These are phyloP conservation scores for Silurus aristotelis DNA, from an alignment of 2,797 vertebrate genomes.

Conservation along the genomic window DNA sequence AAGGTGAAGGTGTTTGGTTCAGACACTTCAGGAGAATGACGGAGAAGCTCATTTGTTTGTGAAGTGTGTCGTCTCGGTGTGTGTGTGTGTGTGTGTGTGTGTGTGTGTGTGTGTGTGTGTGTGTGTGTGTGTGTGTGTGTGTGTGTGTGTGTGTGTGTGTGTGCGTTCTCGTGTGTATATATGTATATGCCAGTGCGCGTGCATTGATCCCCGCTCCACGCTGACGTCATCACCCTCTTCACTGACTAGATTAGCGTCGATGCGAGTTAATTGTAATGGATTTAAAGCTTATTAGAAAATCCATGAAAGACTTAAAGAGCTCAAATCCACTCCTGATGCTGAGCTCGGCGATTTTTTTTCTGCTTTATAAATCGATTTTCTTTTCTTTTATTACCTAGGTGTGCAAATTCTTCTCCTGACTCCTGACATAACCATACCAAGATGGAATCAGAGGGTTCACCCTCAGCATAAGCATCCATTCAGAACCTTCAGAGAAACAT, in stretches of 20 bases:
- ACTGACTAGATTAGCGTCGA: slow-evolving; percentile 29
- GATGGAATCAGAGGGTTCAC: not conserved
- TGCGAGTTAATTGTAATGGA: slow-evolving; percentile 21
- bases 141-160: not conserved
- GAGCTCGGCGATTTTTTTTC: not conserved
- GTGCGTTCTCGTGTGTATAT: not conserved
- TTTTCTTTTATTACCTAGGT: not conserved
- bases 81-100: slow-evolving; percentile 8
- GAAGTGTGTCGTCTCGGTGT: not conserved
- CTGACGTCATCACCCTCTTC: slow-evolving; percentile 15
- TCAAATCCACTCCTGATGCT: slow-evolving; percentile 7
- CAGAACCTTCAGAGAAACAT: not conserved
- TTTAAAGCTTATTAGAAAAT: slow-evolving; percentile 32
- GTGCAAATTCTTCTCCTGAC: not conserved
- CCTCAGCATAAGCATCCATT: not conserved
- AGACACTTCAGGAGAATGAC: too few species aligned
- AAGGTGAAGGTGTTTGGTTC: not conserved
- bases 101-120: not conserved
- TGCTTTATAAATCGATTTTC: not conserved
- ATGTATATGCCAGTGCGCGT: not conserved
- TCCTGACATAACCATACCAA: not conserved
- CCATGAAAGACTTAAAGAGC: not conserved
- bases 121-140: slow-evolving; percentile 1
- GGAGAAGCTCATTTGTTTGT: slow-evolving; percentile 8
- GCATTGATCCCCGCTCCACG: slow-evolving; percentile 13